A percentile compares a stretch with the other conserved stretches of the same genome.
Conservation (phyloP, 1,140 invertebrate species). For the Aphelinus certus region DNA sequence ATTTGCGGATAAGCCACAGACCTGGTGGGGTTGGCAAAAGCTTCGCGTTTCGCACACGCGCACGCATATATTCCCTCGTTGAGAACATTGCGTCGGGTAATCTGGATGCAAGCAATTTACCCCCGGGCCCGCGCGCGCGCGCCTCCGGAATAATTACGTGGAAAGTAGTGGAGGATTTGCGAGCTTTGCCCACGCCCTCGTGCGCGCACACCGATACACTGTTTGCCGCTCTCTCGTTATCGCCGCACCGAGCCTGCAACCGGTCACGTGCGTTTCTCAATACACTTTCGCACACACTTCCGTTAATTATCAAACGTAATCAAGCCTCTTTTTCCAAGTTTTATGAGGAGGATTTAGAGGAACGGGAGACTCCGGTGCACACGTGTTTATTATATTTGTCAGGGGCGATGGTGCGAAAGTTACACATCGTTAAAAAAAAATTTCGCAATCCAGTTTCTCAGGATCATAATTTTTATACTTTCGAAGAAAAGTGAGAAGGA, state of each 20-base stretch:
- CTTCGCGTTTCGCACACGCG: not conserved
- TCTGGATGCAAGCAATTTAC: slow-evolving; percentile 50
- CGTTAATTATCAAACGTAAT: slow-evolving; percentile 46
- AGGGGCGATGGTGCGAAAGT: too few species aligned
- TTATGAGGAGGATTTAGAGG: too few species aligned
- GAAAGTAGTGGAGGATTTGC: slow-evolving; percentile 50
- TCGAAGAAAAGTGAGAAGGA: too few species aligned
- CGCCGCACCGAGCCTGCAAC: not conserved
- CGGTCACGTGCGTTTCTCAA: not conserved
- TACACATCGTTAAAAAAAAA: too few species aligned
- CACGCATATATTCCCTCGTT: slow-evolving; percentile 39
- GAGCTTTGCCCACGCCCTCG: not conserved
- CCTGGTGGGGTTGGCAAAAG: too few species aligned
- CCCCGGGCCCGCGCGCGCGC: not conserved
- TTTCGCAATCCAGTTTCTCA: too few species aligned
- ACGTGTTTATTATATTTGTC: too few species aligned
- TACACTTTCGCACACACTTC: not conserved
- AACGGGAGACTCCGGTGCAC: too few species aligned
- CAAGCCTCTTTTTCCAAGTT: slow-evolving; percentile 23
- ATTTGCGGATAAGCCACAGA: slow-evolving; percentile 43
- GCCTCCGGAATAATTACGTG: slow-evolving; percentile 42
- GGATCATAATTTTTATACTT: too few species aligned
- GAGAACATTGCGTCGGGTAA: slow-evolving; percentile 49
- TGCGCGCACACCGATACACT: not conserved
- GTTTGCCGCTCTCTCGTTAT: not conserved